Evolutionary conservation across 2,797 vertebrate genomes (phyloP).

Genomic region (Pachyuromys duprasi): DNA sequence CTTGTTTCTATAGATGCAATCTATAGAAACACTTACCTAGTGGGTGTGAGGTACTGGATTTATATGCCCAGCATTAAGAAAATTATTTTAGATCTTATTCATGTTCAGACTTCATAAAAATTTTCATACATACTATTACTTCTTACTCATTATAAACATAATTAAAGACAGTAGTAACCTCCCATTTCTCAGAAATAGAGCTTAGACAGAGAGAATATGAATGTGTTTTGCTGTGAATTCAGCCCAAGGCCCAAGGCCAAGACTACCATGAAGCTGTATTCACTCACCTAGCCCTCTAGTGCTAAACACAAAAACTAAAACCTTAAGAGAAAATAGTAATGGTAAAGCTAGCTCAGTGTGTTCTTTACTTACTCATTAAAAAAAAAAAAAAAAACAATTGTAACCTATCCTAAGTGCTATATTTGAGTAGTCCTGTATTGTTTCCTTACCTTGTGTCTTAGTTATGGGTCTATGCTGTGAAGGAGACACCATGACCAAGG

Average conservation of each 20-base stretch:
- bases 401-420: background rate
- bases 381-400: background rate
- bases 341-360: background rate
- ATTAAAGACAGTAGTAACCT: slow-evolving; percentile 24
- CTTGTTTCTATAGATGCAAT: background rate
- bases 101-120: slow-evolving; percentile 36
- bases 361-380: background rate
- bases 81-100: slow-evolving; percentile 34
- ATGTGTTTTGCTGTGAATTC: background rate
- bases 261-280: background rate
- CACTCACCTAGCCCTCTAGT: background rate
- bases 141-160: background rate
- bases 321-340: background rate
- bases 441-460: slow-evolving; percentile 9
- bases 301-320: background rate
- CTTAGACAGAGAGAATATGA: background rate
- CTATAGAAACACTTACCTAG: background rate
- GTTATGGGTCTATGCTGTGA: background rate
- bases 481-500: background rate
- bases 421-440: background rate
- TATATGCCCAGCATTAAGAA: background rate
- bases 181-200: background rate
- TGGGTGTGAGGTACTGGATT: background rate
- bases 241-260: background rate
- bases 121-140: slow-evolving; percentile 20